Percentiles rank a stretch among this genome's conserved stretches.
Evolutionary conservation across 1,140 invertebrate species (phyloP).

Genomic region (Ladona fulva): DNA sequence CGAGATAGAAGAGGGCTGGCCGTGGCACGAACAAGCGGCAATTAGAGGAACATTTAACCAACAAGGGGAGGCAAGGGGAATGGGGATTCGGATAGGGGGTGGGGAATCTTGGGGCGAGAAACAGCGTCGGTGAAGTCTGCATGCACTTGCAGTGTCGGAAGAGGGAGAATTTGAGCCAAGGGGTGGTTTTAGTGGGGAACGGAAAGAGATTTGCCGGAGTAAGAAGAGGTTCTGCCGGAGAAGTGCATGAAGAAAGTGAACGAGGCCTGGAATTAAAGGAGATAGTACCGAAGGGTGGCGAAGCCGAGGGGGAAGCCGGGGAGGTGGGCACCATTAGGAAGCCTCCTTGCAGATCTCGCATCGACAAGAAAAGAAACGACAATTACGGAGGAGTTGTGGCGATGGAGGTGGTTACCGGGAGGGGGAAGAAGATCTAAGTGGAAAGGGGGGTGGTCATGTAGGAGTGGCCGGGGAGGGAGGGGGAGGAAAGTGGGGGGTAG

Average conservation of each 20-base stretch:
- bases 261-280: background rate
- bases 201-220: background rate
- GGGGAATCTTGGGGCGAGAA: background rate
- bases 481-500: background rate
- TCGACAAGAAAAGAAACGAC: background rate
- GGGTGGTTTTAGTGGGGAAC: background rate
- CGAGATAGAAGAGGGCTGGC: background rate
- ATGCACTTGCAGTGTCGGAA: background rate
- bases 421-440: background rate
- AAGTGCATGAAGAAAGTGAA: background rate
- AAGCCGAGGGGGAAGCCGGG: background rate
- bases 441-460: background rate
- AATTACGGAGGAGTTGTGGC: background rate
- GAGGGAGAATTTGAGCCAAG: background rate
- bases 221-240: background rate
- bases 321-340: background rate
- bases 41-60: background rate
- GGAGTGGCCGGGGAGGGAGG: background rate
- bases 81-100: background rate
- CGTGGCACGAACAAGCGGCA: background rate
- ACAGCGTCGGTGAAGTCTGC: background rate
- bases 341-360: slow-evolving; percentile 6
- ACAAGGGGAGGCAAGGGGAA: background rate
- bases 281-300: background rate
- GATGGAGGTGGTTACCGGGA: background rate